Base-by-base conservation (phyloP, 1,140 invertebrate genomes). In the Hyles vespertilio region DNA sequence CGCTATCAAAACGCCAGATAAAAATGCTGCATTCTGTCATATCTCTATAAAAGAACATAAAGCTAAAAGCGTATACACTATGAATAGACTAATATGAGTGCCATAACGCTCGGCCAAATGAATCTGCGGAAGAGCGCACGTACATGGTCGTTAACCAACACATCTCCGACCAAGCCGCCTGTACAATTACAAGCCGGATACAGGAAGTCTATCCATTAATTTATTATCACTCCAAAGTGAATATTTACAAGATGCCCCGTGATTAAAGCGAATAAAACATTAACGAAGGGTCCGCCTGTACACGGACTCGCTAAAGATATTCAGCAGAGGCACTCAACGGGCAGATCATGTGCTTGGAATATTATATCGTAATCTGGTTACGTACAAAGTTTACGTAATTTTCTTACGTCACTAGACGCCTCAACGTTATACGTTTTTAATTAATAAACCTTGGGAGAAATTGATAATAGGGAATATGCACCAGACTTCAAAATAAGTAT, bases 221-320 rank as follows among this genome's bases (percentile, higher is more conserved):
- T 74, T 70, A 68, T 72, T 69, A 70, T 70, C 61, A 70, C 61
- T 62, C 65, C 56, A 59, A 59, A 66, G 62, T 69, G 66, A 76
- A 71, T 76, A 73, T 71, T 76, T 70, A 76, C 60, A 65, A 64
- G 61, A 61, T 62, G 67, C 56, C 59, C 56, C 49, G 40, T 68
- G 70, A 70, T 70, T 67, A 76, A 69, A 76, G 73, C 61, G 73
- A 76, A 76, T 76, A 70, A 76, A 76, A 76, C 73, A 76, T 76
- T 72, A 70, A 58, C 49, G 33, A 9, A 5, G 32, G 43, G 54
- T n/a, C 12, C 9, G 54, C 44, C 9, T 44, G 50, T 10, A 33
- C 22, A 33, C 11, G 22, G 22, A 1, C 52, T 46, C 32, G 58
- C 59, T 58, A 63, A 53, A 65, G 59, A 64, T 63, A 63, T 65